Evolutionary conservation across 2,888 invertebrate species (phyloP).

Genomic region (Agonum fuliginosum): DNA sequence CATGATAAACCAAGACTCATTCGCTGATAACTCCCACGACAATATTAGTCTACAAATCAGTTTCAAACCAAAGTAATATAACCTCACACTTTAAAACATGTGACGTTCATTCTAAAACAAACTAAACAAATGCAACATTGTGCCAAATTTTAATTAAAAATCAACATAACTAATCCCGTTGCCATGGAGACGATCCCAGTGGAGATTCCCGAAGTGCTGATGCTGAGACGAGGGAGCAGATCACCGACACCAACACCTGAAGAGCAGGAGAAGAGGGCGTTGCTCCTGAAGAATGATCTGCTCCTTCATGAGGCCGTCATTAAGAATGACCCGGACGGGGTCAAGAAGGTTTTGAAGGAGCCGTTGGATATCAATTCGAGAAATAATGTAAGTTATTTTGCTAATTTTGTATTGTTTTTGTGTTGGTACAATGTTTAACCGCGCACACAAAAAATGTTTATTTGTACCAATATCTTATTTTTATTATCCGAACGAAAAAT

Average conservation of each 20-base stretch:
- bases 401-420: no score
- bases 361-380: slow-evolving; percentile 83
- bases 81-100: slow-evolving; percentile 7
- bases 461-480: no score
- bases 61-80: slow-evolving; percentile 14
- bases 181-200: slow-evolving; percentile 47
- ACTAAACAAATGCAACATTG: slow-evolving; percentile 2
- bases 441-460: no score
- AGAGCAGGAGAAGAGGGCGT: slow-evolving; percentile 71
- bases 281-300: slow-evolving; percentile 81
- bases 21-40: neutral
- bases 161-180: neutral
- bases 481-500: no score
- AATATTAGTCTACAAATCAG: neutral
- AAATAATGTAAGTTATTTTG: slow-evolving; percentile 81
- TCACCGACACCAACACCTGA: slow-evolving; percentile 68
- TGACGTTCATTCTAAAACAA: slow-evolving; percentile 17
- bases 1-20: slow-evolving; percentile 3
- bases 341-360: slow-evolving; percentile 78
- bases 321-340: slow-evolving; percentile 82
- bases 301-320: slow-evolving; percentile 84
- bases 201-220: slow-evolving; percentile 51
- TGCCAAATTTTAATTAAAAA: slow-evolving; percentile 24
- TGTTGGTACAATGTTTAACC: no score
- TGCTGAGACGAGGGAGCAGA: slow-evolving; percentile 49